A percentile compares a stretch with the other conserved stretches of the same genome.
phyloP scores from a whole-genome alignment of 2,888 invertebrate species.

The Scaptomyza parva region DNA sequence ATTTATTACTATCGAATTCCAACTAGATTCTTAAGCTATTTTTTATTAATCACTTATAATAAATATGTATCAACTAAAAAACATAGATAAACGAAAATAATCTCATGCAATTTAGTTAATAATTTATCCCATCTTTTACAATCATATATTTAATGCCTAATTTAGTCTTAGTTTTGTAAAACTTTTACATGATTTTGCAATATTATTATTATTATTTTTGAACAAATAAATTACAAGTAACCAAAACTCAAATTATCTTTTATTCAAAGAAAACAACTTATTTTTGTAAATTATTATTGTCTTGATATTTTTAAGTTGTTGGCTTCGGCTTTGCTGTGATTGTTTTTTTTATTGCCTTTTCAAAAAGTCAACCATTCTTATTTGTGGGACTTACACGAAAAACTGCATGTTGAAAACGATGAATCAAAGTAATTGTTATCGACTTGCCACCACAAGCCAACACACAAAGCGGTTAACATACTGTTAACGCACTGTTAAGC shows the following conservation, averaged over 20 bases:
- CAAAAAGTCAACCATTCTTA: too few species aligned
- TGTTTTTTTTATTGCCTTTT: neutral
- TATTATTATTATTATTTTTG: slow-evolving; percentile 74
- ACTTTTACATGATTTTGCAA: slow-evolving; percentile 67
- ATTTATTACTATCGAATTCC: slow-evolving; percentile 49
- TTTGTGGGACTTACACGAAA: neutral
- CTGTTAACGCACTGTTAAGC: slow-evolving; percentile 5
- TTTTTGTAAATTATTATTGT: too few species aligned
- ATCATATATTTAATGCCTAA: slow-evolving; percentile 55
- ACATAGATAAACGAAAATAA: slow-evolving; percentile 40
- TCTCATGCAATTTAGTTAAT: slow-evolving; percentile 72
- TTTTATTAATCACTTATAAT: slow-evolving; percentile 20
- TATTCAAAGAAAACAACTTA: neutral
- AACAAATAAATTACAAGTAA: slow-evolving; percentile 66
- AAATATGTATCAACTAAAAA: slow-evolving; percentile 15
- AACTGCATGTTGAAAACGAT: neutral
- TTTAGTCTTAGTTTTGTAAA: slow-evolving; percentile 62
- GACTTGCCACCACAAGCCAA: slow-evolving; percentile 3
- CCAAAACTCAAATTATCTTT: slow-evolving; percentile 2
- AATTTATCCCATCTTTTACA: slow-evolving; percentile 46
- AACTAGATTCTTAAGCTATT: slow-evolving; percentile 38
- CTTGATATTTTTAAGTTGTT: neutral
- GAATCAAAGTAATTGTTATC: slow-evolving; percentile 16
- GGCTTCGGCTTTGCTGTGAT: too few species aligned
- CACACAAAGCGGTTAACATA: slow-evolving; percentile 17